Evolutionary conservation across 2,113 vertebrate genomes (phyloP).

Genomic region (Mola mola): DNA sequence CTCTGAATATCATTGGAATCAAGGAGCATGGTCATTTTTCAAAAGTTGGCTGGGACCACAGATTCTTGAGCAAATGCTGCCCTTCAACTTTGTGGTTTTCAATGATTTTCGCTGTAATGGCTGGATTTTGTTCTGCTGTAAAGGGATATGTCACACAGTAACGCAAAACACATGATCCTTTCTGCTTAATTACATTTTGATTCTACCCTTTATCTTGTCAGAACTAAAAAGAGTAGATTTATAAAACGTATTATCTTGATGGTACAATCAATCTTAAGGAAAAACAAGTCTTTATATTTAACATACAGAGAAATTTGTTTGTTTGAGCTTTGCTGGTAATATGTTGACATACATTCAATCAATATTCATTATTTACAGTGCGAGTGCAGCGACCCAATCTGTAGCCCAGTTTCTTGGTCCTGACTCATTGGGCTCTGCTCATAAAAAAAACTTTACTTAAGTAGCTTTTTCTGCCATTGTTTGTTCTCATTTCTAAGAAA

Average conservation of each 20-base stretch:
- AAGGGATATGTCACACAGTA: constrained; percentile 49
- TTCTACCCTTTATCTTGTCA: constrained; percentile 40
- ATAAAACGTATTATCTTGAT: constrained; percentile 57
- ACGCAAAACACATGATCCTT: constrained; percentile 45
- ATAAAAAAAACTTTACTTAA: constrained; percentile 1
- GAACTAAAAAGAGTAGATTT: constrained; percentile 46
- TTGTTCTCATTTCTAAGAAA: constrained; percentile 50
- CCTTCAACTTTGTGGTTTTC: constrained; percentile 58
- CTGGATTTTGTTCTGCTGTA: constrained; percentile 67
- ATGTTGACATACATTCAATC: constrained; percentile 38
- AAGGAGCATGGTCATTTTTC: constrained; percentile 47
- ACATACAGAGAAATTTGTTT: constrained; percentile 41
- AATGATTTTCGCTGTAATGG: constrained; percentile 38
- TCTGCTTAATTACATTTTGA: constrained; percentile 37
- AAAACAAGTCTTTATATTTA: constrained; percentile 65
- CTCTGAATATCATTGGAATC: constrained; percentile 54
- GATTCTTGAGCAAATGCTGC: constrained; percentile 71
- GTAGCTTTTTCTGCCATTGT: constrained; percentile 20
- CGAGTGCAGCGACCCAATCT: background rate
- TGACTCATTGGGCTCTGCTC: background rate
- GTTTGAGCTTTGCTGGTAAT: constrained; percentile 34
- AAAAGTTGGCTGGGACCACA: constrained; percentile 67
- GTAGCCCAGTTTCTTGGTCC: background rate
- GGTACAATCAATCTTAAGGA: constrained; percentile 77
- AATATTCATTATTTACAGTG: constrained; percentile 34